Base-by-base conservation (phyloP, 2,888 invertebrate genomes). In the Agriopis leucophaearia region DNA sequence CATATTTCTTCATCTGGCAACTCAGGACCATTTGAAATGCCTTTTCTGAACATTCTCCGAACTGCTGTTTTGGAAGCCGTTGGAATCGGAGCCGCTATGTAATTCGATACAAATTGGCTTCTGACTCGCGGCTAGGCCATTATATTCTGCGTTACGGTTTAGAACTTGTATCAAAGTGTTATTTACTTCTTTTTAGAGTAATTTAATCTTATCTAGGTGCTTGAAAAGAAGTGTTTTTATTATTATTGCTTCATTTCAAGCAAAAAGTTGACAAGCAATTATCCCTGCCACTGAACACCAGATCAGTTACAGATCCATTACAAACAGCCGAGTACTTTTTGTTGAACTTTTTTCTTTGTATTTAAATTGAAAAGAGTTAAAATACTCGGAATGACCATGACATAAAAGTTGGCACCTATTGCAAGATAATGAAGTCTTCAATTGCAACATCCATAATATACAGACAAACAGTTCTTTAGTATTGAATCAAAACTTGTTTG, bases 381-480 rank as follows among this genome's bases (percentile, higher is more conserved):
- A 51, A 64, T 64, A 52, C 16, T 59, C 8, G 42, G 48, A 52
- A n/a, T 54, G 69, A 47, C 71, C 73, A 54, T 74, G 71, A 66
- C 73, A 73, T 59, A 57, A 51, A 66, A 69, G 47, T 65, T 38
- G 47, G 42, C 56, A 65, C 54, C 56, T 64, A 61, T 71, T 68
- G 69, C 64, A 56, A 67, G 51, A 69, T 66, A 66, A 60, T 69
- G 70, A 71, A 69, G 59, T 69, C 70, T 61, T 63, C 60, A 42
- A 66, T 68, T 64, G 68, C 64, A 69, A 57, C 62, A 59, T 15
- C 44, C 47, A 9, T 38, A 27, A 27, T 27, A 54, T 16, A 35
- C 47, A 58, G 9, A 42, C 36, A 55, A 35, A 50, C 65, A 42
- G 55, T 50, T 60, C 56, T 66, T 55, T 56, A 52, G 54, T 54